A percentile compares a stretch with the other conserved stretches of the same genome.
Conservation (phyloP, 2,113 vertebrate genomes). For the Amazona guildingii region DNA sequence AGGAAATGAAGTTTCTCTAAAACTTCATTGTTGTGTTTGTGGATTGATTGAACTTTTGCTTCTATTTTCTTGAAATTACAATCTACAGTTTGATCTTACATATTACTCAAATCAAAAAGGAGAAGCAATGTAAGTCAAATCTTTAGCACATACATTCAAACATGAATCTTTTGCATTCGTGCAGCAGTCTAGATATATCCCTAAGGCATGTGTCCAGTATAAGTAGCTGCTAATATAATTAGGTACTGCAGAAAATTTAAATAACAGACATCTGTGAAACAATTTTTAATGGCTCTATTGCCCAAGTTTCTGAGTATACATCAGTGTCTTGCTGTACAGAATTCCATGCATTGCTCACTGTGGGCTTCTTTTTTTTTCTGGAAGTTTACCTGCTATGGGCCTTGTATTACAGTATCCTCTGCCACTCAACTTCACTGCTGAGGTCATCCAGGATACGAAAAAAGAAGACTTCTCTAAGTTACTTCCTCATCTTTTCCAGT, state of each 20-base stretch:
- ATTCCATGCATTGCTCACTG: background rate
- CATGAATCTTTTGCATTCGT: background rate
- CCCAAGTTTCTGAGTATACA: background rate
- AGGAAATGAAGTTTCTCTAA: background rate
- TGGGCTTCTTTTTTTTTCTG: background rate
- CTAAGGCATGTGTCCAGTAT: background rate
- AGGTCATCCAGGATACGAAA: background rate
- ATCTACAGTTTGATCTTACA: background rate
- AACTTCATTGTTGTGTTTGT: background rate
- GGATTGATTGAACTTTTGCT: background rate
- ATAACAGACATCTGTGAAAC: background rate
- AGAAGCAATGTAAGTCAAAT: background rate
- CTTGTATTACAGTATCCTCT: background rate
- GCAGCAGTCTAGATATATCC: background rate
- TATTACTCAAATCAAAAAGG: background rate
- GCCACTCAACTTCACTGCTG: background rate
- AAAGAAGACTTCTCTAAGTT: background rate
- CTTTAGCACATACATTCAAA: background rate
- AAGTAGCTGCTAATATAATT: background rate
- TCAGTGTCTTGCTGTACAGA: background rate
- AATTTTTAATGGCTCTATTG: background rate
- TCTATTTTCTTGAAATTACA: background rate
- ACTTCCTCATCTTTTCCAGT: background rate
- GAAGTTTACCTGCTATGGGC: background rate
- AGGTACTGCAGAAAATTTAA: background rate